Percentiles rank a stretch among this genome's conserved stretches.
phyloP scores from a whole-genome alignment of 2,797 vertebrate genomes.

The Notolepis coatsorum region DNA sequence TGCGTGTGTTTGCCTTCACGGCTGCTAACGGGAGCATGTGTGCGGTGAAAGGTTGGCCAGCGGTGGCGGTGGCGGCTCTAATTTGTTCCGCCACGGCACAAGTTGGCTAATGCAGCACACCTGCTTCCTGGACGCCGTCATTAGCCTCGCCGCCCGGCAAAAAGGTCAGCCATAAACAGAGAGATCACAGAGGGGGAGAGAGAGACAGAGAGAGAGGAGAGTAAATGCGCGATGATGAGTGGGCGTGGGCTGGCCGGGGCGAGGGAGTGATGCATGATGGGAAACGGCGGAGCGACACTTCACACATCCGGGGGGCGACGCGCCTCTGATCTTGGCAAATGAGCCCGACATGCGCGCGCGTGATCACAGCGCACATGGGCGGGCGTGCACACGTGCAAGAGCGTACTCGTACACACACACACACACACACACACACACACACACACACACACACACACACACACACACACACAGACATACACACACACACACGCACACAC shows the following conservation, averaged over 20 bases:
- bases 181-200: conserved; percentile 44
- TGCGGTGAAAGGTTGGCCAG: conserved; percentile 65
- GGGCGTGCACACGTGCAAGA: too few species aligned
- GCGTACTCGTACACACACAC: neutral
- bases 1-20: conserved; percentile 33
- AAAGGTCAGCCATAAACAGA: conserved; percentile 79
- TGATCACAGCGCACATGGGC: conserved; percentile 10
- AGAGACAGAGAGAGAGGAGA: conserved; percentile 48
- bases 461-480: conserved; percentile 21
- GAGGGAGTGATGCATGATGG: conserved; percentile 75
- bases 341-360: conserved; percentile 44
- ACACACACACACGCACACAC: neutral
- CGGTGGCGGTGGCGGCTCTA: conserved; percentile 71
- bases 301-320: conserved; percentile 65
- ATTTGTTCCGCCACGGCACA: conserved; percentile 77
- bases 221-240: conserved; percentile 79
- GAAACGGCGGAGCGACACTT: conserved; percentile 63
- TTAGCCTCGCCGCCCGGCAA: conserved; percentile 72
- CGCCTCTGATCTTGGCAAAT: conserved; percentile 69
- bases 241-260: conserved; percentile 68
- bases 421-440: neutral
- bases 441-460: neutral
- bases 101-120: conserved; percentile 82
- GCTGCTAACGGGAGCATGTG: conserved; percentile 52
- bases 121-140: conserved; percentile 80